phyloP scores from a whole-genome alignment of 2,797 vertebrate species.

The Crenichthys baileyi region DNA sequence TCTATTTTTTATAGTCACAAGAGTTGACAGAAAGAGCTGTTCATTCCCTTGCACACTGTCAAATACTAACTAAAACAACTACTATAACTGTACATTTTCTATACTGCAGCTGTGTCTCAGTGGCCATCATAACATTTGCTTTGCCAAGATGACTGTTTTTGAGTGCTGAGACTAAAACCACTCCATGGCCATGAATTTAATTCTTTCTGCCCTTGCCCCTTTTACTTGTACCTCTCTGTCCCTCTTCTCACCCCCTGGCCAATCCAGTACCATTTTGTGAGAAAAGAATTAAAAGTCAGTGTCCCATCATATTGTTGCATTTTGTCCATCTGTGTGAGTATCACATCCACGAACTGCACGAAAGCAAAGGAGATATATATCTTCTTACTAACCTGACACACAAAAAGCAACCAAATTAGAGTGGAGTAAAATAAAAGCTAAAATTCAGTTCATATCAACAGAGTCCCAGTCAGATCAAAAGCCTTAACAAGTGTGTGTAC shows the following conservation, averaged over 20 bases:
- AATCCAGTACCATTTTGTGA: constrained; percentile 34
- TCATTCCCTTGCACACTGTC: constrained; percentile 78
- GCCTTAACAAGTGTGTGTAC: constrained; percentile 75
- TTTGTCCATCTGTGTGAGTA: constrained; percentile 68
- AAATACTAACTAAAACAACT: constrained; percentile 64
- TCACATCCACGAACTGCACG: constrained; percentile 43
- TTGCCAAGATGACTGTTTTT: constrained; percentile 60
- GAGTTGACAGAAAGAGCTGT: constrained; percentile 64
- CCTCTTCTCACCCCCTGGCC: constrained; percentile 36
- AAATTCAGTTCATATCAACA: constrained; percentile 20
- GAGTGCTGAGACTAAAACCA: constrained; percentile 63
- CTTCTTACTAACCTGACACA: constrained; percentile 5
- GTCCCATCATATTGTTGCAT: constrained; percentile 68
- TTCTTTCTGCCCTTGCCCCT: constrained; percentile 63
- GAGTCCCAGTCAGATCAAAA: constrained; percentile 43
- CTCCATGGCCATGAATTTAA: constrained; percentile 67
- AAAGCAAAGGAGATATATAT: constrained; percentile 34
- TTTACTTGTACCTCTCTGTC: constrained; percentile 56
- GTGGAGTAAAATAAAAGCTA: constrained; percentile 8
- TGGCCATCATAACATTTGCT: constrained; percentile 66
- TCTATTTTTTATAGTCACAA: constrained; percentile 2
- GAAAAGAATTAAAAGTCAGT: constrained; percentile 71
- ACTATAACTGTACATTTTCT: constrained; percentile 51
- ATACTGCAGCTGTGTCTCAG: constrained; percentile 54
- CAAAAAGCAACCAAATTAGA: not conserved